Conservation (phyloP, 2,888 invertebrate genomes). For the Opisthograptis luteolata region DNA sequence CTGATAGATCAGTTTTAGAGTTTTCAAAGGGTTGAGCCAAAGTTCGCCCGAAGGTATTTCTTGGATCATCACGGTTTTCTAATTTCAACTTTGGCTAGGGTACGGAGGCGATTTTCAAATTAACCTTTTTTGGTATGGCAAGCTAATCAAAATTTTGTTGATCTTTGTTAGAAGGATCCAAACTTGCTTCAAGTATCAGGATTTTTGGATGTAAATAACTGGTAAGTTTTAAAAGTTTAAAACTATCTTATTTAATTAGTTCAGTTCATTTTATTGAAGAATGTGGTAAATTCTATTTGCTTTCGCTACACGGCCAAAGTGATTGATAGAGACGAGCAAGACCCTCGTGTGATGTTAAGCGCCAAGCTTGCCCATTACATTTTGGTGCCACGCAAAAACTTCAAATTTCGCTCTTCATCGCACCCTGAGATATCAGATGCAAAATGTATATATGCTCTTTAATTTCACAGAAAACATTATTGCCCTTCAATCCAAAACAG, state of each 20-base stretch:
- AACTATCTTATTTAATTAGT: slow-evolving; percentile 11
- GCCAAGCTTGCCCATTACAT: too few relatives aligned
- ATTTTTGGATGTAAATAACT: not conserved
- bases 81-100: slow-evolving; percentile 75
- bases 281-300: too few relatives aligned
- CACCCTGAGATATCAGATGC: too few relatives aligned
- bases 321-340: too few relatives aligned
- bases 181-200: slow-evolving; percentile 8
- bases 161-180: slow-evolving; percentile 40
- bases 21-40: slow-evolving; percentile 70
- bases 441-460: too few relatives aligned
- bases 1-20: slow-evolving; percentile 69
- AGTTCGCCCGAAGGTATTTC: slow-evolving; percentile 74
- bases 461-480: too few relatives aligned
- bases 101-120: slow-evolving; percentile 72
- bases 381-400: too few relatives aligned
- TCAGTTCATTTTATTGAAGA: not conserved
- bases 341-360: too few relatives aligned
- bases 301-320: too few relatives aligned
- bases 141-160: slow-evolving; percentile 67
- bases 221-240: slow-evolving; percentile 2
- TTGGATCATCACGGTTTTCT: slow-evolving; percentile 77
- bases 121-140: slow-evolving; percentile 67
- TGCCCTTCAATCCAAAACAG: too few relatives aligned
- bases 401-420: too few relatives aligned